Evolutionary conservation across 1,140 invertebrate genomes (phyloP), one percentile per base, ranked within the genome.

Genomic region (Halictus rubicundus): DNA sequence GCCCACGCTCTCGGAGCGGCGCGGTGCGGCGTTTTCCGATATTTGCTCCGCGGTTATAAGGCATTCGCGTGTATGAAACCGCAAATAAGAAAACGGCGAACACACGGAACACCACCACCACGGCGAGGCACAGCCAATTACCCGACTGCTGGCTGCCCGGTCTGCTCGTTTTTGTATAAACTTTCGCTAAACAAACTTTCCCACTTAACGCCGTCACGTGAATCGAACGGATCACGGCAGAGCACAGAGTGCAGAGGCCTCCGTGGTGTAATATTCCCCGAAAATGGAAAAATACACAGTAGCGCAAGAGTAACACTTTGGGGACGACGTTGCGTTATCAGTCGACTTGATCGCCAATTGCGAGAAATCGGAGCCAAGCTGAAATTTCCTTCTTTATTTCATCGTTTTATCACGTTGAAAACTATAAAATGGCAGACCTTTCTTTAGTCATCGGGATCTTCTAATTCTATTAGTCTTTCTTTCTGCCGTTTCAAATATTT

Each of bases 181-280:
- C 60, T 81, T 27, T 49, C 52, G 49, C 39, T 66, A 71, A 81
- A 77, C 65, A 80, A 80, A 80, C 57, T 80, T 77, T 80, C 32
- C 65, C 49, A 76, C 65, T 80, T 77, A 76, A 69, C 73, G 39
- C 32, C 65, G 23, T 21, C 78, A 49, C 73, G 73, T 76, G 74
- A 80, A 69, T 61, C 59, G 57, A 68, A 69, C 59, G 66, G 42
- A 32, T 57, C 64, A 80, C 61, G 42, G 39, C 27, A 25, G 46
- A 12, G 14, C 16, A 32, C 32, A 32, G 32, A 32, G 32, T 32
- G 32, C 32, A 32, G 32, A 32, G 32, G 32, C 1, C 32, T 32
- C 2, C 32, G 32, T 3, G 32, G 59, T 1, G 25, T 49, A n/a
- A 61, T 74, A 65, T 74, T 79, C 23, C 32, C 23, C 1, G 19